A percentile compares a stretch with the other conserved stretches of the same genome.
Evolutionary conservation across 2,113 vertebrate species (phyloP).

Genomic region (Sterrhoptilus dennistouni): DNA sequence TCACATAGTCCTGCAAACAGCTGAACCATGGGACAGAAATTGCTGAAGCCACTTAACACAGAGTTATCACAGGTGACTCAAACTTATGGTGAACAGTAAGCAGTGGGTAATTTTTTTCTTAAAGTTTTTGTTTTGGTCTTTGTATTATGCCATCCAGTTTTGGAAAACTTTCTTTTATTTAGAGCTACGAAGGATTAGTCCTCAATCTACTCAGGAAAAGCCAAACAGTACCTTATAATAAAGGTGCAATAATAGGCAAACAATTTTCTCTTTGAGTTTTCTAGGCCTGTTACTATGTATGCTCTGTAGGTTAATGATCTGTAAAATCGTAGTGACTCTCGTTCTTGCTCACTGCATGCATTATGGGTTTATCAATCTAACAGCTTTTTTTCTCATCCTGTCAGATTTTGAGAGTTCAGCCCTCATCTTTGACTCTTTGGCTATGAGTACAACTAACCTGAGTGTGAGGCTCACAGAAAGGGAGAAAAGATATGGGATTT

Average conservation of each 20-base stretch:
- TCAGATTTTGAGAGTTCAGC: background rate
- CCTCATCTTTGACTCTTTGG: background rate
- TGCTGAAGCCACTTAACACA: background rate
- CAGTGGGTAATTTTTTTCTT: rapidly evolving
- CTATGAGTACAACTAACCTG: background rate
- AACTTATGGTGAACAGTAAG: background rate
- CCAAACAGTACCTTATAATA: background rate
- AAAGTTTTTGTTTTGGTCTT: background rate
- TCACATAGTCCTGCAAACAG: background rate
- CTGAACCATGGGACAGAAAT: background rate
- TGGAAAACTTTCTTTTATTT: background rate
- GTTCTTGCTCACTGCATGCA: background rate
- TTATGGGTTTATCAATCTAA: background rate
- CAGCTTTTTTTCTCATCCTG: background rate
- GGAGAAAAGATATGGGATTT: background rate
- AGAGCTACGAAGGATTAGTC: background rate
- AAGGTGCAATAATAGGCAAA: background rate
- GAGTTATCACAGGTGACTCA: background rate
- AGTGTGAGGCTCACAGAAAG: background rate
- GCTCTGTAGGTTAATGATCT: background rate
- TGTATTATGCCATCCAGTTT: background rate
- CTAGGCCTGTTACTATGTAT: background rate
- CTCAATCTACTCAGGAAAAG: background rate
- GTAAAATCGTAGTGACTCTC: background rate
- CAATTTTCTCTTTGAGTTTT: background rate